Evolutionary conservation across 2,797 vertebrate genomes (phyloP), one percentile per base, ranked within the genome.

Genomic region (Sebastes cheni): DNA sequence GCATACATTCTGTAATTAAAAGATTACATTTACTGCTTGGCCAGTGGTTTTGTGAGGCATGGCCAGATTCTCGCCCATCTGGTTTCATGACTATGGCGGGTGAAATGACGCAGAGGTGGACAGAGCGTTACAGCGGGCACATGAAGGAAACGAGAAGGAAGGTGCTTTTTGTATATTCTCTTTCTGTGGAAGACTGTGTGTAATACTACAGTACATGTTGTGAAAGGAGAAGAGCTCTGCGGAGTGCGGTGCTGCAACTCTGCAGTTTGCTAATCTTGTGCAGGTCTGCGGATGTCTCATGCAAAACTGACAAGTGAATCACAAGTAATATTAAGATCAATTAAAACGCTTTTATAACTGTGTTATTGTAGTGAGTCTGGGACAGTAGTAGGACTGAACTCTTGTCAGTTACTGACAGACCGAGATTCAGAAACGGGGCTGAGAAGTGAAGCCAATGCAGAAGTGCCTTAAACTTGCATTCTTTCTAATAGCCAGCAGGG

Each of bases 1-100:
- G 42, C 39, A 75, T 27, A 32, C 11, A 84, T 67, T 76, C 23
- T 73, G 46, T 70, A 60, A 70, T 79, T 66, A 59, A 78, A 65
- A 62, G 36, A 75, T 70, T 16, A 60, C 9, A 80, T 72, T 78
- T 60, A 65, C 50, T 67, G 66, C 70, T 58, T 54, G 46, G 55
- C 55, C 32, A 56, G 73, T 66, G 55, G 58, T 56, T 80, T 82
- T 77, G 67, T 56, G 59, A 66, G 58, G 50, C 56, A 75, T 6
- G 22, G 46, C 32, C 56, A 67, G 61, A 70, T 54, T 69, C 34
- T 67, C 50, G 56, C 56, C 66, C 66, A 32, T 74, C 62, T 54
- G 77, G 56, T 77, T 86, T 69, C 67, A 39, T 71, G 50, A 71
- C 80, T 52, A 9, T 18, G 52, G 50, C 11, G 50, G 72, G 55